Conservation (phyloP, 2,888 invertebrate genomes). For the Euplexia lucipara region DNA sequence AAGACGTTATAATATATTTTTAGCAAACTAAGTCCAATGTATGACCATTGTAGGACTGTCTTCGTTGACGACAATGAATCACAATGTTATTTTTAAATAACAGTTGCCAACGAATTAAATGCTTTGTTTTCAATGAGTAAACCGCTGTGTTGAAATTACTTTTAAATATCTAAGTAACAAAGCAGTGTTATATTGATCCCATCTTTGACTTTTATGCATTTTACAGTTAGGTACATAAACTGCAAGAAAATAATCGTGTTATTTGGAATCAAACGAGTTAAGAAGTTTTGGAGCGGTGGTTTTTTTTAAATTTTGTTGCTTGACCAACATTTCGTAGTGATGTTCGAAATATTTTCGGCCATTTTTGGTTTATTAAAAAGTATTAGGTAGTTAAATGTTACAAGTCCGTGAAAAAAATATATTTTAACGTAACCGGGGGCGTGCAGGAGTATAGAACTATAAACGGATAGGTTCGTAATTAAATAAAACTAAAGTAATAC, state of each 20-base stretch:
- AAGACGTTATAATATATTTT: slow-evolving; percentile 1
- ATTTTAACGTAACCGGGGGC: background rate
- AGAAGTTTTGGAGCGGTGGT: background rate
- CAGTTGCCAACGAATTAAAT: slow-evolving; percentile 31
- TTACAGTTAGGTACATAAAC: slow-evolving; percentile 25
- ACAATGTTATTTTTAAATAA: slow-evolving; percentile 40
- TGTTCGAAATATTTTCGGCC: background rate
- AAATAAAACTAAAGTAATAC: no score
- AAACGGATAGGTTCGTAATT: no score
- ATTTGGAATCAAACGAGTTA: slow-evolving; percentile 7
- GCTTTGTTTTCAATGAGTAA: slow-evolving; percentile 22
- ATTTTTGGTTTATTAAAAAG: background rate
- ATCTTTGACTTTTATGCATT: slow-evolving; percentile 26
- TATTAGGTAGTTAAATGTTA: background rate
- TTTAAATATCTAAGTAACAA: slow-evolving; percentile 25
- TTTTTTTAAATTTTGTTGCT: slow-evolving; percentile 11
- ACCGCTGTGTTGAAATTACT: slow-evolving; percentile 17
- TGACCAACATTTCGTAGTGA: background rate
- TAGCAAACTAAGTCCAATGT: background rate
- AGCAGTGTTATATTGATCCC: slow-evolving; percentile 34
- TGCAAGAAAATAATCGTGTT: slow-evolving; percentile 37
- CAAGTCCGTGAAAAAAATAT: background rate
- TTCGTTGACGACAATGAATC: slow-evolving; percentile 37
- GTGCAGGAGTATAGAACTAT: no score
- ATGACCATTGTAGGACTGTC: slow-evolving; percentile 7